phyloP scores from a whole-genome alignment of 2,797 vertebrate species.

The Dallia pectoralis region DNA sequence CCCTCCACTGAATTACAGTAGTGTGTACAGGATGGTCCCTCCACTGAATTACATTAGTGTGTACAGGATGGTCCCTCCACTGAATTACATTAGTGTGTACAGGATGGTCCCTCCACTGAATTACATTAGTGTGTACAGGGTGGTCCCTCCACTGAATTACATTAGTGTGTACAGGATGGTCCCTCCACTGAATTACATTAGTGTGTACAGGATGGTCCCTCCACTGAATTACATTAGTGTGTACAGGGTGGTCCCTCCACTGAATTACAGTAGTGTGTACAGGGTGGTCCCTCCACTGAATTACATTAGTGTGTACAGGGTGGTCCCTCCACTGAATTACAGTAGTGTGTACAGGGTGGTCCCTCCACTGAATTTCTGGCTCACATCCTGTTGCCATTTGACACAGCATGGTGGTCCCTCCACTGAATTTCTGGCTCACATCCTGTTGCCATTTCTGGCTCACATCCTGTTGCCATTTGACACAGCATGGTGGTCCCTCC shows the following conservation, averaged over 20 bases:
- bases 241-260: background rate
- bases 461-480: too few relatives aligned
- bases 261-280: background rate
- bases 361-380: background rate
- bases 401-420: too few relatives aligned
- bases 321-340: background rate
- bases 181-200: too few relatives aligned
- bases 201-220: background rate
- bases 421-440: background rate
- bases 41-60: background rate
- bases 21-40: background rate
- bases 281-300: background rate
- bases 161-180: background rate
- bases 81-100: background rate
- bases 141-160: background rate
- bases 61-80: background rate
- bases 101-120: background rate
- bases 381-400: background rate
- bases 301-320: background rate
- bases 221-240: background rate
- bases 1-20: too few relatives aligned
- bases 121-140: background rate
- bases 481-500: too few relatives aligned
- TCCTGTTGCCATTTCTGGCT: background rate
- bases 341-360: background rate